Percentiles rank a stretch among this genome's conserved stretches.
Evolutionary conservation across 2,888 invertebrate genomes (phyloP).

Genomic region (Harmothoe impar): DNA sequence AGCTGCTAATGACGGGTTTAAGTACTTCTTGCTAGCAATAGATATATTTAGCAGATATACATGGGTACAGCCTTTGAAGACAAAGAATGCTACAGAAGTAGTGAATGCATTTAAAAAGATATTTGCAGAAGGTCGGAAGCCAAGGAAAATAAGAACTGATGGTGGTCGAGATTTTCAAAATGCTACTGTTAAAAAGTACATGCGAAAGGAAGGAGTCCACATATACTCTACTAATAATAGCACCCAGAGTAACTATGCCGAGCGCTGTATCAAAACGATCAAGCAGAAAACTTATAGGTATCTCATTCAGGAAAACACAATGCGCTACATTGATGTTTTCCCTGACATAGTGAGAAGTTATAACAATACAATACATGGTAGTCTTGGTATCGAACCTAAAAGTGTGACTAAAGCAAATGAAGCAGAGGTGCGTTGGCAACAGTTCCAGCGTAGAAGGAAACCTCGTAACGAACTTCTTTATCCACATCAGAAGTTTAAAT

Average conservation of each 20-base stretch:
- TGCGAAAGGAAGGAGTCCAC: background rate
- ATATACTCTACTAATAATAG: background rate
- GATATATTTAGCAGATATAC: slow-evolving; percentile 48
- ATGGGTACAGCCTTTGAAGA: slow-evolving; percentile 49
- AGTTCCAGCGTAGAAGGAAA: too few species aligned
- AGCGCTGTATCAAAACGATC: background rate
- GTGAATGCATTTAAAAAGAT: background rate
- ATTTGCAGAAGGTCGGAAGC: slow-evolving; percentile 27
- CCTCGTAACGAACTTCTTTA: too few species aligned
- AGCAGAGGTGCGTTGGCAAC: too few species aligned
- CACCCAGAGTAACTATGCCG: slow-evolving; percentile 46
- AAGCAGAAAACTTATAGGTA: too few species aligned
- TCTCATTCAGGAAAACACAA: too few species aligned
- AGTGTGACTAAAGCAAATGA: too few species aligned
- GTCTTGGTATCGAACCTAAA: too few species aligned
- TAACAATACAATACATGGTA: too few species aligned
- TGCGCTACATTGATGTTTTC: too few species aligned
- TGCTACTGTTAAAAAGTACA: background rate
- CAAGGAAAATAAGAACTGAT: background rate
- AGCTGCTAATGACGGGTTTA: slow-evolving; percentile 5
- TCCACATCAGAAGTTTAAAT: too few species aligned
- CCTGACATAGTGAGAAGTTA: too few species aligned
- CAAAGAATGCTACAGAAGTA: slow-evolving; percentile 12
- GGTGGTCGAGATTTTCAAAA: slow-evolving; percentile 19
- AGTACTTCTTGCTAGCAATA: background rate